These are phyloP conservation scores for Montipora sp. DNA, from an alignment of 64 coral and sea anemone genomes.

Conservation along the genomic window DNA sequence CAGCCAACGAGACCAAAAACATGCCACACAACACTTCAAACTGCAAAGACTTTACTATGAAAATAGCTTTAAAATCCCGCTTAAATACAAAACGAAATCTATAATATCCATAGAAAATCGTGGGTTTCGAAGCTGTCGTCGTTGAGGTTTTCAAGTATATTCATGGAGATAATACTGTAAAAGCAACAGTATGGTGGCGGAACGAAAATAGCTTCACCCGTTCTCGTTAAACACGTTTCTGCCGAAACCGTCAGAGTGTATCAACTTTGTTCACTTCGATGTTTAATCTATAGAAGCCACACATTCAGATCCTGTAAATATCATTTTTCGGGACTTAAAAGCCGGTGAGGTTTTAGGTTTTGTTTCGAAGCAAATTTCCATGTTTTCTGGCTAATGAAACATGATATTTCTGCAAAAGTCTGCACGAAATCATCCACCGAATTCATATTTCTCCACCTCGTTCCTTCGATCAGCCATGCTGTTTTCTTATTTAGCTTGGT, in stretches of 20 bases:
- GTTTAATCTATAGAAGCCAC: background rate
- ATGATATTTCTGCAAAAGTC: slow-evolving; percentile 59
- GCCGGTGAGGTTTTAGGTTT: slow-evolving; percentile 1
- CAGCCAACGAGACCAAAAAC: too few relatives aligned
- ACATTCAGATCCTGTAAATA: slow-evolving; percentile 21
- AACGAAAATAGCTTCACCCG: too few relatives aligned
- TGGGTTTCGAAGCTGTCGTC: background rate
- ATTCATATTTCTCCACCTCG: background rate
- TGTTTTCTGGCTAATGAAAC: slow-evolving; percentile 42
- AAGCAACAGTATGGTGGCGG: slow-evolving; percentile 21
- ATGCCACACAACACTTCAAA: too few relatives aligned
- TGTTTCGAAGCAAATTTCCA: slow-evolving; percentile 3
- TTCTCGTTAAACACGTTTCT: too few relatives aligned
- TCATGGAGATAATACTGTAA: background rate
- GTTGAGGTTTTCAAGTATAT: slow-evolving; percentile 39
- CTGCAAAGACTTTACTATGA: too few relatives aligned
- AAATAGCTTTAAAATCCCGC: too few relatives aligned
- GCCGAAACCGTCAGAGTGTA: too few relatives aligned
- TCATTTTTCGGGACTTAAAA: slow-evolving; percentile 14
- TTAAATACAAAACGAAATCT: too few relatives aligned
- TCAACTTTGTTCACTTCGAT: too few relatives aligned
- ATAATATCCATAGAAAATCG: background rate
- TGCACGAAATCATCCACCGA: slow-evolving; percentile 43
- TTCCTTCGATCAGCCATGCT: background rate
- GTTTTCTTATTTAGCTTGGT: too few relatives aligned